Percentiles rank a stretch among this genome's conserved stretches.
Evolutionary conservation across 2,888 invertebrate species (phyloP).

Genomic region (Rotaria macrura): DNA sequence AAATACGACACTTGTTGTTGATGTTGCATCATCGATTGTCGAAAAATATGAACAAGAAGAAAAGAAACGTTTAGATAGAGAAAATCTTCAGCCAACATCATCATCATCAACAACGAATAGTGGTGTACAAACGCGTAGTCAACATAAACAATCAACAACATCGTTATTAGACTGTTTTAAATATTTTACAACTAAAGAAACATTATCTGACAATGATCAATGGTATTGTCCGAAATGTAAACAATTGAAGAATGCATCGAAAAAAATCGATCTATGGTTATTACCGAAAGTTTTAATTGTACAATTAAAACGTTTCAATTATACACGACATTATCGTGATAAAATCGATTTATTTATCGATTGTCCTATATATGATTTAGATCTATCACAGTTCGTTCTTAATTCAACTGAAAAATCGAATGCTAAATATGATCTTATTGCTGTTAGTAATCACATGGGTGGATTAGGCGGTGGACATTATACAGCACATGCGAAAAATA

Average conservation of each 20-base stretch:
- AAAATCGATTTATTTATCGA: slow-evolving; percentile 56
- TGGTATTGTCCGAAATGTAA: slow-evolving; percentile 58
- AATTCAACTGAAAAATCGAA: slow-evolving; percentile 44
- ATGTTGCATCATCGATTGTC: not conserved
- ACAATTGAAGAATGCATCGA: slow-evolving; percentile 56
- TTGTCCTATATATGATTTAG: slow-evolving; percentile 51
- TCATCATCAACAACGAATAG: not conserved
- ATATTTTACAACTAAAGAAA: slow-evolving; percentile 55
- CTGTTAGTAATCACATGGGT: slow-evolving; percentile 55
- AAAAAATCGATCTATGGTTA: slow-evolving; percentile 58
- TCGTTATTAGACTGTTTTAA: slow-evolving; percentile 55
- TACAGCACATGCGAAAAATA: slow-evolving; percentile 32
- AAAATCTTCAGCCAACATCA: not conserved
- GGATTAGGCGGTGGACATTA: slow-evolving; percentile 52
- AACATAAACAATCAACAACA: slow-evolving; percentile 21
- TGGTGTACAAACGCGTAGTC: slow-evolving; percentile 3
- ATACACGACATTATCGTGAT: slow-evolving; percentile 54
- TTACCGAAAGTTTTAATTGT: slow-evolving; percentile 56
- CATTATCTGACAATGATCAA: slow-evolving; percentile 55
- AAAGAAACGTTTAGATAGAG: slow-evolving; percentile 7
- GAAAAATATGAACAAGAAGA: slow-evolving; percentile 7
- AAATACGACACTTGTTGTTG: slow-evolving; percentile 6
- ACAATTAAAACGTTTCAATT: slow-evolving; percentile 57
- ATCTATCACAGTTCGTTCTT: slow-evolving; percentile 52
- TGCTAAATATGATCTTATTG: slow-evolving; percentile 53